Evolutionary conservation across 2,888 invertebrate genomes (phyloP).

Genomic region (Gasteruption jaculator): DNA sequence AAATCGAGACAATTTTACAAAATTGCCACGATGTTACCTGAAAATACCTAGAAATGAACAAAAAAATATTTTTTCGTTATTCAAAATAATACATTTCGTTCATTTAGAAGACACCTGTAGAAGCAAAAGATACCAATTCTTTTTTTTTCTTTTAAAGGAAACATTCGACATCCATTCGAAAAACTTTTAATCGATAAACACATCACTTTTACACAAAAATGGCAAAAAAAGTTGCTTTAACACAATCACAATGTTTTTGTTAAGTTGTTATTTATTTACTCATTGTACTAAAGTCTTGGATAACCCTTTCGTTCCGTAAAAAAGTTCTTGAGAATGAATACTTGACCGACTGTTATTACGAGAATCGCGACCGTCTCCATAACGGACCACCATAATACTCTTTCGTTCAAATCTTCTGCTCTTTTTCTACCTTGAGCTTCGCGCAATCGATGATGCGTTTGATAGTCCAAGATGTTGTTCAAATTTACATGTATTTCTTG

Average conservation of each 20-base stretch:
- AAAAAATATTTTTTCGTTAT: no score
- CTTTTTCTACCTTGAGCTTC: constrained; percentile 93
- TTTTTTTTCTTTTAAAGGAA: no score
- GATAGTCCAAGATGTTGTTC: constrained; percentile 86
- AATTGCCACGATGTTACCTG: no score
- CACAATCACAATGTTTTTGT: no score
- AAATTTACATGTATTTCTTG: constrained; percentile 86
- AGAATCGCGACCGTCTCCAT: constrained; percentile 83
- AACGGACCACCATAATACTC: constrained; percentile 90
- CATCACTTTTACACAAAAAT: no score
- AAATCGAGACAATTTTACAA: no score
- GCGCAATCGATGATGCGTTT: constrained; percentile 92
- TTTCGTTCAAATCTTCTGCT: constrained; percentile 94
- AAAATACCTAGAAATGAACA: no score
- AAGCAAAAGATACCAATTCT: no score
- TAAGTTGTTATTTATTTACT: background rate
- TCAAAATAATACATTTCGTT: no score
- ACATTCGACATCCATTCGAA: no score
- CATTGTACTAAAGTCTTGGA: constrained; percentile 27
- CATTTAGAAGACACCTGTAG: no score
- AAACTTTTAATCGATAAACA: constrained; percentile 6
- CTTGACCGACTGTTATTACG: constrained; percentile 84
- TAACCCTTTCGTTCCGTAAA: constrained; percentile 59
- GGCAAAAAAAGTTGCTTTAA: no score
- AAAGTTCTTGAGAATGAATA: constrained; percentile 86